A percentile compares a stretch with the other conserved stretches of the same genome.
Conservation (phyloP, 2,888 invertebrate species). For the Eucera pruinosa region DNA sequence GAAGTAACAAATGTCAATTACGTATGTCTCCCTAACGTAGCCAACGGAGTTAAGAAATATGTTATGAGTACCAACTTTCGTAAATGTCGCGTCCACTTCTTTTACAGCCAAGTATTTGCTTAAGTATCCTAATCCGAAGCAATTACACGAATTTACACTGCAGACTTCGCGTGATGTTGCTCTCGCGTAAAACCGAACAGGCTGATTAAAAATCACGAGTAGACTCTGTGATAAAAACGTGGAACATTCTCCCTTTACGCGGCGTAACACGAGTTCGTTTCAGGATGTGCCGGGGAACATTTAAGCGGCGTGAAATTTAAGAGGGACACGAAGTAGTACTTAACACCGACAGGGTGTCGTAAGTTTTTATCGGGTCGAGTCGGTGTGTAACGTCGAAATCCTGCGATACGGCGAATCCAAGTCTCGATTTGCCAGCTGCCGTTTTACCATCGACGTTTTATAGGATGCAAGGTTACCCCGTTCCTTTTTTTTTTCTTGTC, state of each 20-base stretch:
- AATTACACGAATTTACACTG: too few relatives aligned
- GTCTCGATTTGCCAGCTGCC: constrained; percentile 16
- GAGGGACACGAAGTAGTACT: constrained; percentile 5
- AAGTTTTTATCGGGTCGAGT: constrained; percentile 20
- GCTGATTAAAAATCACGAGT: neutral
- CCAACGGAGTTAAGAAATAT: too few relatives aligned
- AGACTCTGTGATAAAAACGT: neutral
- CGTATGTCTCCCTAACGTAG: too few relatives aligned
- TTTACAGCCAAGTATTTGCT: too few relatives aligned
- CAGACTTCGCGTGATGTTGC: too few relatives aligned
- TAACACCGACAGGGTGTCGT: constrained; percentile 1
- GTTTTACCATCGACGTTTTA: constrained; percentile 33
- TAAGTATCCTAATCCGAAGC: too few relatives aligned
- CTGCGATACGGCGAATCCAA: neutral
- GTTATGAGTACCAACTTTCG: too few relatives aligned
- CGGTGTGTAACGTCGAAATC: neutral
- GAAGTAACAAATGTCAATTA: too few relatives aligned
- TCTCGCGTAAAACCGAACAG: too few relatives aligned
- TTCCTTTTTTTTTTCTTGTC: neutral
- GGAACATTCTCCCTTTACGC: neutral
- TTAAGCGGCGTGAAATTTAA: constrained; percentile 26
- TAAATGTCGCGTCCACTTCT: too few relatives aligned
- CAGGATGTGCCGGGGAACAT: neutral
- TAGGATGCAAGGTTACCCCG: neutral
- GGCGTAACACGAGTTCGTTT: constrained; percentile 3